Evolutionary conservation across 1,140 invertebrate genomes (phyloP), one percentile per base, ranked within the genome.

Genomic region (Eufriesea mexicana): DNA sequence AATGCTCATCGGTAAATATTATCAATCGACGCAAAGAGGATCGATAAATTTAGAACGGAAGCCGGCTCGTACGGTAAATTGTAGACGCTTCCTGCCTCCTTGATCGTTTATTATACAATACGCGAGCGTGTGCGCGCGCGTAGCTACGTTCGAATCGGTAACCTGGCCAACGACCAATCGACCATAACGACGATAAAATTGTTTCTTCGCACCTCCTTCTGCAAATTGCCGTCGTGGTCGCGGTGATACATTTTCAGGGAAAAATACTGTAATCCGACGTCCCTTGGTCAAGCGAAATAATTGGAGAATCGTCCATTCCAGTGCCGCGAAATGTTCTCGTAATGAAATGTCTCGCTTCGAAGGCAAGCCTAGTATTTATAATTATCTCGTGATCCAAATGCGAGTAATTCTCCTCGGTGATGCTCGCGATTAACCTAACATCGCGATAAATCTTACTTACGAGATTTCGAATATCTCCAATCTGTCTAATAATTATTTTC

Each of bases 11-110:
- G 54, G 54, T 49, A 70, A 84, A 75, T 62, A 75, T 78, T 70
- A 54, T 67, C 54, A 59, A 68, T 83, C 28, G 45, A 23, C 25
- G 55, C 8, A 12, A 20, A 1, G 23, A 5, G 20, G 35, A 74
- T 74, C 79, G 79, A 80, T 80, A 25, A 62, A 80, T 74, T 73
- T 55, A 25, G 67, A 51, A 18, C 67, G 28, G 77, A 79, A 47
- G 23, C 42, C 25, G 5, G 20, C 25, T 9, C 45, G 51, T 72
- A 28, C 42, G 7, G 25, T 55, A 51, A 79, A 79, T 72, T 73
- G 35, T 61, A 18, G 20, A 61, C 47, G 70, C 28, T 49, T 80
- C 57, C 68, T 80, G 57, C 25, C 67, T 35, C 7, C 16, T 23
- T 51, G 10, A 62, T 72, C 55, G 67, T 45, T 62, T 72, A 79